Conservation (phyloP, 1,140 invertebrate species). For the Drosophila pseudoananassae region DNA sequence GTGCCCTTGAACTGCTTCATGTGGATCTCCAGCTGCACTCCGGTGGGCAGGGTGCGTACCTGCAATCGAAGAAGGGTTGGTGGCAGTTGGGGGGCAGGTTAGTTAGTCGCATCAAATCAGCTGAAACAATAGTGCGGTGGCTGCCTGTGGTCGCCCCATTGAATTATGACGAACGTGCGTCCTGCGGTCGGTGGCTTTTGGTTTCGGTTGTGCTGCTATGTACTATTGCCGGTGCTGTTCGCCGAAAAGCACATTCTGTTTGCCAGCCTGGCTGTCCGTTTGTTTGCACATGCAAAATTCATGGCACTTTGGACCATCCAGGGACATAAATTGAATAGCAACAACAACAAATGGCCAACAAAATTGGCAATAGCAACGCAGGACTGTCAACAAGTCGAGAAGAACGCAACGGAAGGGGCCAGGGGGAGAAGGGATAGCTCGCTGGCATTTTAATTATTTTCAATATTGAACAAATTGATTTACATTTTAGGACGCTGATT, state of each 20-base stretch:
- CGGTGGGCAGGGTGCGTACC: constrained; percentile 86
- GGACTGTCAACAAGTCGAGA: constrained; percentile 63
- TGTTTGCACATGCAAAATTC: constrained; percentile 73
- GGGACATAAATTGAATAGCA: constrained; percentile 70
- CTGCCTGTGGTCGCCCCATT: constrained; percentile 52
- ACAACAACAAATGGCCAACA: constrained; percentile 32
- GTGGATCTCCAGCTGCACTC: constrained; percentile 88
- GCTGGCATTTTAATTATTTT: constrained; percentile 81
- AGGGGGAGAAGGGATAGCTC: constrained; percentile 22
- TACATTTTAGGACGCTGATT: constrained; percentile 77
- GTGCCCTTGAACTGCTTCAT: constrained; percentile 95
- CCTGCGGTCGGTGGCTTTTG: constrained; percentile 44
- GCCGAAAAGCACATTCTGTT: constrained; percentile 72
- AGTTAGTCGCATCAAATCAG: constrained; percentile 72
- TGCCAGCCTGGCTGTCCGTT: constrained; percentile 43
- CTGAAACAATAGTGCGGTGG: constrained; percentile 77
- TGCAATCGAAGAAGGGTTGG: constrained; percentile 18
- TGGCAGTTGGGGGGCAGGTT: constrained; percentile 21
- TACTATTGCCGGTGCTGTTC: constrained; percentile 28
- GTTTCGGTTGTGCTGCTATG: constrained; percentile 46
- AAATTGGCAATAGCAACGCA: constrained; percentile 9
- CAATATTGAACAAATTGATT: constrained; percentile 83
- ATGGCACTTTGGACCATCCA: constrained; percentile 39
- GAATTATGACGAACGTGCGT: constrained; percentile 71
- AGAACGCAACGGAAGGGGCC: neutral